Conservation (phyloP, 2,113 vertebrate genomes). For the Helogale parvula region DNA sequence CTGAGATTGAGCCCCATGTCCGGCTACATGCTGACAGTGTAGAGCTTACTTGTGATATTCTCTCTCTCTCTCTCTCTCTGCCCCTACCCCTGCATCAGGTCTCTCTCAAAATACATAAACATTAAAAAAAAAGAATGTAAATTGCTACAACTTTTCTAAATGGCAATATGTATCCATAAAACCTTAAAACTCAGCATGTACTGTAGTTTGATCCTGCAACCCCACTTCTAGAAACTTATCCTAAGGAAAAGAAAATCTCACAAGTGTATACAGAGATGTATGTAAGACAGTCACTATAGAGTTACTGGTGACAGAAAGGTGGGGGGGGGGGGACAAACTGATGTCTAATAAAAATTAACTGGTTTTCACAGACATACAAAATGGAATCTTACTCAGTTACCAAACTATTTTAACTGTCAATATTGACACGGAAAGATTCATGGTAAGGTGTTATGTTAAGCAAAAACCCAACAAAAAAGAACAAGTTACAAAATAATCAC, state of each 20-base stretch:
- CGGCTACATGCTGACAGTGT: too few species aligned
- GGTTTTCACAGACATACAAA: neutral
- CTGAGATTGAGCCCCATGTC: too few species aligned
- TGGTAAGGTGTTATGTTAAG: neutral
- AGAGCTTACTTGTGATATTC: too few species aligned
- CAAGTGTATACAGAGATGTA: neutral
- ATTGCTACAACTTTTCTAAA: neutral
- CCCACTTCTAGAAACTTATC: neutral
- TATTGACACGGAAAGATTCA: neutral
- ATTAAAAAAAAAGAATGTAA: neutral
- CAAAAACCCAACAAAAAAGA: neutral
- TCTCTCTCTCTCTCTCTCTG: too few species aligned
- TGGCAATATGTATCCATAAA: neutral
- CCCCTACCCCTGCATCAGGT: too few species aligned
- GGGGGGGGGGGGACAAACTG: neutral
- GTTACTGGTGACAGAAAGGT: neutral
- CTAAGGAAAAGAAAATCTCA: neutral
- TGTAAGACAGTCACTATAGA: too few species aligned
- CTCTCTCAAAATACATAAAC: too few species aligned
- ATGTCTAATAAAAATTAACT: conserved; percentile 37
- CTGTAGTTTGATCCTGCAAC: neutral
- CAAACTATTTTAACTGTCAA: neutral
- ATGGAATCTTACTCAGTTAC: neutral
- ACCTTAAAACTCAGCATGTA: neutral
- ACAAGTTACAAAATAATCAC: neutral